Evolutionary conservation across 2,888 invertebrate genomes (phyloP), one percentile per base, ranked within the genome.

Genomic region (Entomobrya multifasciata): DNA sequence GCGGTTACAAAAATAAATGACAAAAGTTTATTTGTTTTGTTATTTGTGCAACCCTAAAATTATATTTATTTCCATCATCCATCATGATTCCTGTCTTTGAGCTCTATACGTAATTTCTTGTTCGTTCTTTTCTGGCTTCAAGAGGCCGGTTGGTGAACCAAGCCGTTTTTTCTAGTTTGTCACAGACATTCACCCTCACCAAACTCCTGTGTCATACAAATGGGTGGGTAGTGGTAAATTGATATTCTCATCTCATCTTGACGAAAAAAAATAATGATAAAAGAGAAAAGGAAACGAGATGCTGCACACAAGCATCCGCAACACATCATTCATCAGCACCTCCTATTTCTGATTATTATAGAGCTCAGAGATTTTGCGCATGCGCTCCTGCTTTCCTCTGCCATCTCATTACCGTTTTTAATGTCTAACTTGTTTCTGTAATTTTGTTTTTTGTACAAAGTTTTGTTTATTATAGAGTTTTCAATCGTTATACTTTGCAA

Each of bases 381-480:
- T 62, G 36, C 4, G 44, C 22, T 44, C 13, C 20, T 67, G 44
- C 67, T 67, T 44, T 44, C 44, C 67, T n/a, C n/a, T 67, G 20
- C 67, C 67, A 22, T 67, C 67, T 67, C 67, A 67, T 67, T 67
- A 67, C 44, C 44, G 67, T 57, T 22, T 67, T 67, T 67, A 67
- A 67, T 44, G 44, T 20, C 27, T 67, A 44, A 10, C 44, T 44
- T 41, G 1, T 36, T 36, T 36, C 36, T 27, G 22, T 44, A 67
- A 41, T 30, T 62, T 30, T 17, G 17, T 2, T 67, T 67, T 30
- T 20, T 57, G 17, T 17, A 20, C 15, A 27, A 36, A 36, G 36
- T 36, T 36, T 8, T 6, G 36, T 36, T 36, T 36, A 8, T 36
- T 6, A 65, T 65, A 17, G 65, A 62, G n/a, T 15, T 8, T 27